Base-by-base conservation (phyloP, 2,113 vertebrate species). In the Columba livia region DNA sequence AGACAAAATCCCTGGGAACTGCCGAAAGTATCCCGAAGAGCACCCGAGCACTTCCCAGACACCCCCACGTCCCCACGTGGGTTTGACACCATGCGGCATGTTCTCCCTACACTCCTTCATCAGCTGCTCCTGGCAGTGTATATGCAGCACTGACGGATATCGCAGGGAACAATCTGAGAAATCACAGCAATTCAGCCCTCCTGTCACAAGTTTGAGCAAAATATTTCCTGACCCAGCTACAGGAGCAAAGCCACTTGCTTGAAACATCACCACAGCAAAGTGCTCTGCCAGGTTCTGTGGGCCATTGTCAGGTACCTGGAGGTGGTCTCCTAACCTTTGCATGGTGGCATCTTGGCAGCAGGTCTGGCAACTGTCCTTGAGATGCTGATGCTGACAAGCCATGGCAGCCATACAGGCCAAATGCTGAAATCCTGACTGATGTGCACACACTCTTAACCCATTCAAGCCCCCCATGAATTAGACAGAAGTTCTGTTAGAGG, bases 231-330 rank as follows among this genome's bases (percentile, higher is more conserved):
- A 94, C 58, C 73, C 25, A 92, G 60, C 78, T 84, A 70, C 40
- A 75, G 21, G 16, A 62, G 64, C 44, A 90, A 94, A 90, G n/a
- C 50, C 75, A 82, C 79, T 94, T 94, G 92, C 88, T 44, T 94
- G 95, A 97, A 97, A 90, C 66, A 81, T 86, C 92, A 90, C 72
- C 88, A 84, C 88, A 89, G 92, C 81, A 94, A 93, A 97, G 93
- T 5, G 38, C 91, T 94, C 69, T 81, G 81, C 58, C 40, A 75
- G 21, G 16, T 92, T 94, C 90, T 92, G 85, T 36, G 66, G 85
- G 80, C 51, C 85, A 54, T 67, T 70, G 58, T 72, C 69, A 95
- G 78, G 69, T 80, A 42, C 34, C 15, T 36, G 23, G 25, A 96
- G 70, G 38, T 42, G 44, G 72, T 88, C 78, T 91, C 80, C 79